Conservation (phyloP, 2,113 vertebrate species). For the Hippocampus guttulatus region DNA sequence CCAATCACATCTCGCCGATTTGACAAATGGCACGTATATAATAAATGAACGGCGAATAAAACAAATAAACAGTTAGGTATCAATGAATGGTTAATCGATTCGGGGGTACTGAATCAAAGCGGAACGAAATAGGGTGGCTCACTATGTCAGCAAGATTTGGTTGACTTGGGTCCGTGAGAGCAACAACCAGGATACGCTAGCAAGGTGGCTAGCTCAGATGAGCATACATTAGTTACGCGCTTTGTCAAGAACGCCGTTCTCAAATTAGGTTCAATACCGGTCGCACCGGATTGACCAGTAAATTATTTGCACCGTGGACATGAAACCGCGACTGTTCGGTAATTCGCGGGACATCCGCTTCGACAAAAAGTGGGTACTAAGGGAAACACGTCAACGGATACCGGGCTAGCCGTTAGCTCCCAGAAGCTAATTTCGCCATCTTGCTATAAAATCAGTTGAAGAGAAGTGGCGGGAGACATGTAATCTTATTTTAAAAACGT, state of each 20-base stretch:
- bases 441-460: slow-evolving; percentile 39
- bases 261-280: neutral
- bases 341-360: neutral
- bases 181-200: neutral
- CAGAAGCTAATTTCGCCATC: slow-evolving; percentile 56
- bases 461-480: slow-evolving; percentile 21
- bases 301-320: fast-evolving
- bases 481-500: slow-evolving; percentile 26
- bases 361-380: neutral
- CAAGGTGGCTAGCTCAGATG: neutral
- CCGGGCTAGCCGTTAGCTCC: slow-evolving; percentile 35
- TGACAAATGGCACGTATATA: neutral
- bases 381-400: slow-evolving; percentile 2
- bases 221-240: slow-evolving; percentile 14
- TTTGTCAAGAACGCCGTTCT: neutral
- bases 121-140: neutral
- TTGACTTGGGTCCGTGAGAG: slow-evolving; percentile 2
- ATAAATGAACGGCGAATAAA: neutral
- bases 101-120: neutral
- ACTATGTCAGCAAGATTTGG: neutral
- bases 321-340: fast-evolving
- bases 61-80: neutral
- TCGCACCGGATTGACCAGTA: fast-evolving
- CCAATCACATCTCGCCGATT: neutral
- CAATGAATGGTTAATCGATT: neutral